Evolutionary conservation across 1,140 invertebrate genomes (phyloP).

Genomic region (Gryllus bimaculatus): DNA sequence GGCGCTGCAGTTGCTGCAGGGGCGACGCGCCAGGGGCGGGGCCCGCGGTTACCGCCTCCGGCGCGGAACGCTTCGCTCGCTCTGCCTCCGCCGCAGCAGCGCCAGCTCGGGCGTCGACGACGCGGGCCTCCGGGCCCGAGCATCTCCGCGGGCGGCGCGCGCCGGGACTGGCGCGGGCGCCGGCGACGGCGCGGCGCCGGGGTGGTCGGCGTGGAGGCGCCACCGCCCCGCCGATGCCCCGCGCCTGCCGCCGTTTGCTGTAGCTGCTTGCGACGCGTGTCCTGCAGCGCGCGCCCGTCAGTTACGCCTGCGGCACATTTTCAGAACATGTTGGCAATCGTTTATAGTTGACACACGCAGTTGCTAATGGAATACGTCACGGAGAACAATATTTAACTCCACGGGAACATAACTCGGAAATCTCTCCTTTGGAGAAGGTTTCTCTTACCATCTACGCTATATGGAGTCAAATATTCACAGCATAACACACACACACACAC

Average conservation of each 20-base stretch:
- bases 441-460: no score
- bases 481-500: no score
- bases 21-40: constrained; percentile 31
- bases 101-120: constrained; percentile 29
- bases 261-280: constrained; percentile 60
- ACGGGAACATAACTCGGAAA: no score
- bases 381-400: no score
- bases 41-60: constrained; percentile 33
- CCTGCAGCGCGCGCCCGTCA: constrained; percentile 61
- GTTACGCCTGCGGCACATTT: constrained; percentile 57
- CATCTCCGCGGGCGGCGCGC: not conserved
- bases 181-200: not conserved
- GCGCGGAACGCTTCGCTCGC: constrained; percentile 38
- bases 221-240: not conserved
- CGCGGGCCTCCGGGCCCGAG: constrained; percentile 23
- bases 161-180: not conserved
- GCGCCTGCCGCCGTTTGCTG: constrained; percentile 22
- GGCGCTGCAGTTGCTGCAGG: not conserved
- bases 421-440: no score
- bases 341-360: no score
- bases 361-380: no score
- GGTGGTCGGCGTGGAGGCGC: not conserved
- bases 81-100: constrained; percentile 23
- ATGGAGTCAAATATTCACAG: no score
- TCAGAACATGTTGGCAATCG: no score